Conservation (phyloP, 2,888 invertebrate genomes). For the Drosophila paucipuncta region DNA sequence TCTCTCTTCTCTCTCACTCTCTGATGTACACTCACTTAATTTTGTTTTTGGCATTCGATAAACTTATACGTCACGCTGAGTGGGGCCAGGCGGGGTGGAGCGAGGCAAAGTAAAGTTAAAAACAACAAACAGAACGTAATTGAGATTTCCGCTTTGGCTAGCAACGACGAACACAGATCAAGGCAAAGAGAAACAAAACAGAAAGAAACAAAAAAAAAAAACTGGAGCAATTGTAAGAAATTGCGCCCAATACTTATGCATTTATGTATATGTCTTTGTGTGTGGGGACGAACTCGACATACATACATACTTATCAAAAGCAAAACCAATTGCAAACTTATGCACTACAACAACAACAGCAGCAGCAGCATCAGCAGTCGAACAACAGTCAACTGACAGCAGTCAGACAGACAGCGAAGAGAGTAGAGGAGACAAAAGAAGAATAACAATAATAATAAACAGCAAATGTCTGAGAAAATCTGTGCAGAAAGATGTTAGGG, state of each 20-base stretch:
- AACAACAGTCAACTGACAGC: conserved; percentile 4
- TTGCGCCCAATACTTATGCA: conserved; percentile 45
- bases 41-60: conserved; percentile 34
- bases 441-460: conserved; percentile 48
- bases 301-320: conserved; percentile 9
- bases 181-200: conserved; percentile 8
- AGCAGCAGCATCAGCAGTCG: neutral
- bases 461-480: conserved; percentile 56
- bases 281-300: conserved; percentile 3
- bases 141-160: conserved; percentile 74
- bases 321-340: conserved; percentile 49
- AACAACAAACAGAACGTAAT: conserved; percentile 54
- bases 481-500: conserved; percentile 26
- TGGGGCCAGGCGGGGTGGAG: neutral
- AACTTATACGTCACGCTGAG: conserved; percentile 33
- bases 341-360: conserved; percentile 24
- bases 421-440: conserved; percentile 1
- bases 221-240: conserved; percentile 70
- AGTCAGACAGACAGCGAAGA: neutral
- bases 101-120: conserved; percentile 46
- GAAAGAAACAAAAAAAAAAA: conserved; percentile 35
- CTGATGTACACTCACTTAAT: neutral
- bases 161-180: conserved; percentile 1
- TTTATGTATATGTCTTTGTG: neutral
- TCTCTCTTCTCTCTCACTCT: neutral